Evolutionary conservation across 2,113 vertebrate genomes (phyloP), one percentile per base, ranked within the genome.

Genomic region (Phaetusa simplex): DNA sequence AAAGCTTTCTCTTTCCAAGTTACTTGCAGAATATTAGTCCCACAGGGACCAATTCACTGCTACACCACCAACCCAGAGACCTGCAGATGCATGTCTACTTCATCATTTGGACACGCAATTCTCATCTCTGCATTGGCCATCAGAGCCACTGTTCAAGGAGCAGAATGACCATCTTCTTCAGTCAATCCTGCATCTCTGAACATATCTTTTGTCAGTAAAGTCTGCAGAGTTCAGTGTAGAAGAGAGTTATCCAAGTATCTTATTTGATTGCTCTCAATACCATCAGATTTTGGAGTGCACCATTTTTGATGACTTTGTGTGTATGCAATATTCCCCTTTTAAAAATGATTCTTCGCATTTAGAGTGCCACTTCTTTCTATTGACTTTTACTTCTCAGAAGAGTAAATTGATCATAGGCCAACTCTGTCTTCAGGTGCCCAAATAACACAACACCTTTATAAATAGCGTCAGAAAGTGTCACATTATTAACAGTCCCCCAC

Each of bases 31-130:
- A 80, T 87, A 96, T 95, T 95, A 73, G 86, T 92, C 95, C 84
- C 95, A 59, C 78, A 79, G 96, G 84, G 94, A 95, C 91, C 78
- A 97, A 95, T 96, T 96, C 94, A 73, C 32, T 52, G 78, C 70
- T 87, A 82, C 49, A 89, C 11, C 83, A 89, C 40, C 65, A 95
- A 15, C 49, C 65, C 86, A 82, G 66, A 87, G 53, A 73, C 17
- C 73, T 59, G 59, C 52, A 62, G 43, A 40, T 34, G 43, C 9
- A 1, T 34, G 58, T 47, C 74, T 82, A 67, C 36, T 53, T 36
- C 4, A 0, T 72, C 78, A 55, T 40, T 49, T 21, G 58, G 56
- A 82, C 66, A 53, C 0, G 0, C 6, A 43, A 2, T 65, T 88
- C 56, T 40, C 45, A 8, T 67, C 56, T 52, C 47, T 34, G 56